These are phyloP conservation scores for Lates japonicus DNA, from an alignment of 2,797 vertebrate species.

Conservation along the genomic window DNA sequence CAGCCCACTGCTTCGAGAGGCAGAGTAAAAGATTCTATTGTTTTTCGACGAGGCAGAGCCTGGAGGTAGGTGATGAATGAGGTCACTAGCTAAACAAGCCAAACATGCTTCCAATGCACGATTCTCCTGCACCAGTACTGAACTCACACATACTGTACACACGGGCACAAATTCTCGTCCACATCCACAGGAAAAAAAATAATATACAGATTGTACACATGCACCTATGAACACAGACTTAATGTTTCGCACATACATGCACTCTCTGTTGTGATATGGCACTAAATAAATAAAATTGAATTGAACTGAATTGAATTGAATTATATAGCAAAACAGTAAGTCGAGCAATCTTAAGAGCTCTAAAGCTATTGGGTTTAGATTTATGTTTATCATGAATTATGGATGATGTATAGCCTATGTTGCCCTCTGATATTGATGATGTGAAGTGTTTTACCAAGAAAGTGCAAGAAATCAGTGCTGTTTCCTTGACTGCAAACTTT, in stretches of 20 bases:
- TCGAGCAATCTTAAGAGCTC: not conserved
- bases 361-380: not conserved
- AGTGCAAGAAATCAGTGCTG: not conserved
- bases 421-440: constrained; percentile 13
- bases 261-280: not conserved
- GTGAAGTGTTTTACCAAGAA: not conserved
- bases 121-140: constrained; percentile 44
- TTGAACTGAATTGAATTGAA: too few species aligned
- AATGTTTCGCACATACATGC: not conserved
- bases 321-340: not conserved
- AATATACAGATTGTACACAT: not conserved
- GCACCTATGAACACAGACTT: not conserved
- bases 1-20: too few species aligned
- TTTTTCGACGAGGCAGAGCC: constrained; percentile 67
- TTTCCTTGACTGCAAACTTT: constrained; percentile 5
- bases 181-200: constrained; percentile 2
- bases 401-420: not conserved
- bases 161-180: constrained; percentile 5
- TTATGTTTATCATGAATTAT: constrained; percentile 17
- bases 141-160: not conserved
- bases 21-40: constrained; percentile 70
- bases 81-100: constrained; percentile 77
- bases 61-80: constrained; percentile 72
- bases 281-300: too few species aligned
- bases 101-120: constrained; percentile 64